These are phyloP conservation scores for Crotalus horridus DNA, from an alignment of 2,113 vertebrate genomes.

Conservation along the genomic window DNA sequence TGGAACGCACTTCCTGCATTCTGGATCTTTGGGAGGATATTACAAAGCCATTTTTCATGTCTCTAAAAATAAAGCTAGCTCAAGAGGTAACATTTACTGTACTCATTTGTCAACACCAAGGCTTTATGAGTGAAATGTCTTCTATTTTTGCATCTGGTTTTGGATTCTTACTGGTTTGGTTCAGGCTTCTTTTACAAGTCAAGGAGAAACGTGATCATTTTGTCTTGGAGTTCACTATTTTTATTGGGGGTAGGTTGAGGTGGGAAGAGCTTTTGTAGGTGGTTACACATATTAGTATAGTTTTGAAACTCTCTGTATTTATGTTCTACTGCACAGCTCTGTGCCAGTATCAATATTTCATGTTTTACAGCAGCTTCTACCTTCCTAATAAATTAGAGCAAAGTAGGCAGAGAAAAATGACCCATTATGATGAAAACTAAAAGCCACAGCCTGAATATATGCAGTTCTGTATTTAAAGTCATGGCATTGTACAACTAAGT, in stretches of 20 bases:
- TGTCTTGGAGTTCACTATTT: background rate
- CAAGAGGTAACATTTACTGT: slow-evolving; percentile 69
- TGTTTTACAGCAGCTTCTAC: background rate
- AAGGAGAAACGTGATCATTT: background rate
- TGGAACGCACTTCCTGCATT: slow-evolving; percentile 88
- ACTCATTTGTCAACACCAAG: background rate
- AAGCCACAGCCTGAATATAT: background rate
- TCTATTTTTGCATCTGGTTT: background rate
- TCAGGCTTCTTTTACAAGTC: background rate
- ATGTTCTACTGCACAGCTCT: background rate
- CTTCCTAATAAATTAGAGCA: background rate
- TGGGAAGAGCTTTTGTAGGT: background rate
- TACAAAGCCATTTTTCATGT: slow-evolving; percentile 82
- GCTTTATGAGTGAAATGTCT: background rate
- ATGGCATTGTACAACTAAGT: background rate
- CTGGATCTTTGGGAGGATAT: slow-evolving; percentile 87
- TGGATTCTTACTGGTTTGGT: background rate
- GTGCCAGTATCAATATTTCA: background rate
- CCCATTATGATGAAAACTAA: background rate
- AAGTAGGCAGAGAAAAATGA: background rate
- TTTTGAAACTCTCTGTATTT: background rate
- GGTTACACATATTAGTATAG: background rate
- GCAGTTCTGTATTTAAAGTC: background rate
- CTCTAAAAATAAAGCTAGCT: slow-evolving; percentile 65
- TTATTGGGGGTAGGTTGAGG: background rate